Base-by-base conservation (phyloP, 1,140 invertebrate genomes). In the Eueides isabella region DNA sequence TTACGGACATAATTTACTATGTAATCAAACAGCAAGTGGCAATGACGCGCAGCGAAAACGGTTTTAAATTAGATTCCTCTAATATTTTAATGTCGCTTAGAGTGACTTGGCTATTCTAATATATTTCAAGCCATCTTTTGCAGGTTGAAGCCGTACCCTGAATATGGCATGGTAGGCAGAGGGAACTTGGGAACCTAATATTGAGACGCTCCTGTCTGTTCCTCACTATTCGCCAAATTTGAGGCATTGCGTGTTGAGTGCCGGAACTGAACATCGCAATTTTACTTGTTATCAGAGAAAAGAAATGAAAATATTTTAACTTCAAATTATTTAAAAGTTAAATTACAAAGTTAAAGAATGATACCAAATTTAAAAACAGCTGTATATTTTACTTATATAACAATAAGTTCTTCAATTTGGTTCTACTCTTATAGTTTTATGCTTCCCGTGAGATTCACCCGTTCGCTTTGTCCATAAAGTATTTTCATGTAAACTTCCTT, bases 21-120 rank as follows among this genome's bases (percentile, higher is more conserved):
- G 30, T 69, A 69, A 69, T 61, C n/a, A 69, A 69, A 69, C 29
- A 68, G 48, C 67, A 69, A 69, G 67, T 69, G 67, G 38, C 67
- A 44, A 61, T 69, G 67, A 61, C 44, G 41, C 38, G 19, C 44
- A 61, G n/a, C 67, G 67, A 61, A 69, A 69, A 61, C 67, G 67
- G 67, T 61, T 69, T 69, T 69, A 33, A 69, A 69, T 69, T 69
- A 69, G 44, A 69, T 69, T 69, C 31, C 31, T 33, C 33, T 23
- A 69, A 69, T 61, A 61, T 61, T 41, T 69, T 26, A 11, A 35
- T 30, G 48, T 23, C 26, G 48, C 9, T 69, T 61, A 33, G 14
- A 55, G 33, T 30, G 30, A 69, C 30, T 67, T 48, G 41, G 23
- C 19, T 55, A 23, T 55, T 55, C 48, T 55, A 9, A 55, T 26